Evolutionary conservation across 37 sponge, comb jelly and placozoan species (phyloP), one percentile per base, ranked within the genome.

Genomic region (Diacarnus erythraeanus): DNA sequence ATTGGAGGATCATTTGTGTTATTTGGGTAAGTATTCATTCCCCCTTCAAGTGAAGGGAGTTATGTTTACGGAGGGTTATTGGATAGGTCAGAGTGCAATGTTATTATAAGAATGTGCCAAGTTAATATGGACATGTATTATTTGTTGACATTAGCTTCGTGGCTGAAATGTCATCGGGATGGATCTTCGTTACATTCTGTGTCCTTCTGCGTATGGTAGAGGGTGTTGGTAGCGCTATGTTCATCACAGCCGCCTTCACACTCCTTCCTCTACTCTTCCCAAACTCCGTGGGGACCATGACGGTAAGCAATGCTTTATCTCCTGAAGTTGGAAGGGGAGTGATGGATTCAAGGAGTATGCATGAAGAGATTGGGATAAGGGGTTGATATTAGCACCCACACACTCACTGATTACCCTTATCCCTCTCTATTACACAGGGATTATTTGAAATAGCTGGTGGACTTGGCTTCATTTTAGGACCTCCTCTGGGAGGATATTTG

Each of bases 401-500:
- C n/a, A n/a, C n/a, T n/a, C n/a, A n/a, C n/a, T n/a, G n/a, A n/a
- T n/a, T n/a, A n/a, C n/a, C n/a, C n/a, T n/a, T 6, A 47, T 47
- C 51, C 12, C 51, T 47, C 51, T 15, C 51, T 47, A 47, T 17
- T 59, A n/a, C n/a, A n/a, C 54, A 87, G 88, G 88, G 88, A 18
- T 1, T 87, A 27, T 70, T 87, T 67, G 82, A 87, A 63, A 44
- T 87, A 23, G 64, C 57, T 35, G 54, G 69, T 31, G 82, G 88
- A 22, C 64, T 87, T 25, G 88, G 88, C 0, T 87, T 63, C 63
- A 72, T 54, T 37, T 23, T 81, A 22, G 88, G 88, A 36, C 88
- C 88, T 8, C 77, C 78, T 29, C 4, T 69, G 38, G 51, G 51
- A 47, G 51, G 51, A 12, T 12, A 15, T 47, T 47, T 47, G 10